A percentile compares a stretch with the other conserved stretches of the same genome.
Conservation (phyloP, 2,797 vertebrate genomes). For the Coccyzus lansbergi region DNA sequence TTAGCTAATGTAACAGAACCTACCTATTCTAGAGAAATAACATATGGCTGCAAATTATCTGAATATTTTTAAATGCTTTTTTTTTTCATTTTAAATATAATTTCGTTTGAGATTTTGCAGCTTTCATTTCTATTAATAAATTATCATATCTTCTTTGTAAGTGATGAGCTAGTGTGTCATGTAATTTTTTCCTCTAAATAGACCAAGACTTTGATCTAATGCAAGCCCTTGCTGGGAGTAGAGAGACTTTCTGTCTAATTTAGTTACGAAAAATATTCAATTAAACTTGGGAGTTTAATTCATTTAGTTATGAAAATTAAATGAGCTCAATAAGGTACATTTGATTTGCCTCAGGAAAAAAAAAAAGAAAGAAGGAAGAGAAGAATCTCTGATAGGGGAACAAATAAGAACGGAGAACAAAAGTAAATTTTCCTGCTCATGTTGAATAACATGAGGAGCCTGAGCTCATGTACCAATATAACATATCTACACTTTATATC, state of each 20-base stretch:
- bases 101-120: constrained; percentile 54
- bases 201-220: constrained; percentile 42
- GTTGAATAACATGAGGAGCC: neutral
- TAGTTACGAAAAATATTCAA: constrained; percentile 71
- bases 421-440: neutral
- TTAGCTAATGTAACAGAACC: constrained; percentile 14
- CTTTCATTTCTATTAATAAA: constrained; percentile 50
- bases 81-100: constrained; percentile 49
- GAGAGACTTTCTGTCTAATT: constrained; percentile 48
- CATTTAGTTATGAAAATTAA: constrained; percentile 76
- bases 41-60: constrained; percentile 16
- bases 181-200: constrained; percentile 50
- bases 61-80: constrained; percentile 31
- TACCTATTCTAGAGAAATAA: constrained; percentile 39
- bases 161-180: constrained; percentile 19
- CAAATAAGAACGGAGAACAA: constrained; percentile 47
- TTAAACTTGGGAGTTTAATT: constrained; percentile 68
- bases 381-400: constrained; percentile 30
- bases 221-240: constrained; percentile 4
- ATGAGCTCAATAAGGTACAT: constrained; percentile 60
- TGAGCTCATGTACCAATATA: neutral
- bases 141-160: constrained; percentile 2
- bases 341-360: constrained; percentile 46
- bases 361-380: neutral
- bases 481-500: neutral